phyloP scores from a whole-genome alignment of 2,888 invertebrate species.

The Tolmerus cingulatus region DNA sequence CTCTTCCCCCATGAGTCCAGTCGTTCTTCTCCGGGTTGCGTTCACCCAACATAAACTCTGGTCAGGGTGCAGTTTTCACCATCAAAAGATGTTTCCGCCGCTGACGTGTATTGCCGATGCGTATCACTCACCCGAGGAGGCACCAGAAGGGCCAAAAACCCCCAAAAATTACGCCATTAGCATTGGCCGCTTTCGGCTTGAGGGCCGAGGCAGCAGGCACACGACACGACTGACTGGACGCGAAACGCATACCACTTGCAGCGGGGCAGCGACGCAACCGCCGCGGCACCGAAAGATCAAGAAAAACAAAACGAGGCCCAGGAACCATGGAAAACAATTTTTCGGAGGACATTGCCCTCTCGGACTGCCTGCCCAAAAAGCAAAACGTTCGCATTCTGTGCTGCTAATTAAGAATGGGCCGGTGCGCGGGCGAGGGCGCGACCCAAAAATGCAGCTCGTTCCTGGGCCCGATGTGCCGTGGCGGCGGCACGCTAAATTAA shows the following conservation, averaged over 20 bases:
- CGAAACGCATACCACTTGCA: constrained; percentile 28
- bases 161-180: constrained; percentile 31
- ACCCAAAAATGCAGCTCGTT: background rate
- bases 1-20: background rate
- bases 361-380: background rate
- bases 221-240: constrained; percentile 35
- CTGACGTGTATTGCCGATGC: constrained; percentile 21
- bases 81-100: constrained; percentile 27
- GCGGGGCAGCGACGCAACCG: background rate
- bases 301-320: constrained; percentile 1
- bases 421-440: constrained; percentile 17
- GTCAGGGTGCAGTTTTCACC: constrained; percentile 23
- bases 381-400: background rate
- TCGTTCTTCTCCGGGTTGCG: background rate
- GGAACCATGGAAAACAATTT: constrained; percentile 31
- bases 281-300: background rate
- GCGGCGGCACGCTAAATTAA: background rate
- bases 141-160: constrained; percentile 25
- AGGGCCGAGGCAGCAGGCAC: constrained; percentile 16
- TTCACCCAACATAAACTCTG: background rate
- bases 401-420: constrained; percentile 11
- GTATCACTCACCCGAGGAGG: background rate
- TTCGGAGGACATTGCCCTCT: constrained; percentile 41
- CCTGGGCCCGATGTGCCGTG: background rate
- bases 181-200: background rate